A percentile compares a stretch with the other conserved stretches of the same genome.
Conservation (phyloP, 1,140 invertebrate genomes). For the Papilio xuthus region DNA sequence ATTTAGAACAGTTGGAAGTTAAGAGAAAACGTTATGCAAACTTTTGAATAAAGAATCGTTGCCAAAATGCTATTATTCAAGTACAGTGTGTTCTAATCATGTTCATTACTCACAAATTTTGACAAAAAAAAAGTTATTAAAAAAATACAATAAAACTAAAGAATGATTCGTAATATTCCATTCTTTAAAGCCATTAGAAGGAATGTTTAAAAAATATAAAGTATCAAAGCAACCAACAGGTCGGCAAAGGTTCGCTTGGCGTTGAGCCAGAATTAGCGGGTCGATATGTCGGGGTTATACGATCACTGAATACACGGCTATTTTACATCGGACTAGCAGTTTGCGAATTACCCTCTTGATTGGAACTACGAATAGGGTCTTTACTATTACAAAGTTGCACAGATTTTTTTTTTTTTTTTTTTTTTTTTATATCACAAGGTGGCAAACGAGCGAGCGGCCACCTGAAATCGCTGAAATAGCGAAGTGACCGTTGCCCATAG, state of each 20-base stretch:
- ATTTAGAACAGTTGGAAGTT: not conserved
- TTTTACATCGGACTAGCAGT: not conserved
- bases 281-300: constrained; percentile 9
- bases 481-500: too few relatives aligned
- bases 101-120: too few relatives aligned
- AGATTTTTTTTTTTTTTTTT: not conserved
- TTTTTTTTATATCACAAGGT: too few relatives aligned
- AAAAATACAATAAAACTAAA: not conserved
- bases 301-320: not conserved
- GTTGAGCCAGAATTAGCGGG: not conserved
- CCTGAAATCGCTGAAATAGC: too few relatives aligned
- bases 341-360: not conserved
- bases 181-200: not conserved
- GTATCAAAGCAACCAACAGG: not conserved
- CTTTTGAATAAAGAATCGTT: not conserved
- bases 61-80: not conserved
- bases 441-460: too few relatives aligned
- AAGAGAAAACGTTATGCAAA: not conserved
- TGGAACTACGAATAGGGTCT: not conserved
- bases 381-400: not conserved
- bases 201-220: not conserved
- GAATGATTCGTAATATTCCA: not conserved
- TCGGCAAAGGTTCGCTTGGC: not conserved
- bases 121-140: too few relatives aligned
- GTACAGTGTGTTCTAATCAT: too few relatives aligned